These are phyloP conservation scores for Patella caerulea DNA, from an alignment of 2,888 invertebrate genomes.

Conservation along the genomic window DNA sequence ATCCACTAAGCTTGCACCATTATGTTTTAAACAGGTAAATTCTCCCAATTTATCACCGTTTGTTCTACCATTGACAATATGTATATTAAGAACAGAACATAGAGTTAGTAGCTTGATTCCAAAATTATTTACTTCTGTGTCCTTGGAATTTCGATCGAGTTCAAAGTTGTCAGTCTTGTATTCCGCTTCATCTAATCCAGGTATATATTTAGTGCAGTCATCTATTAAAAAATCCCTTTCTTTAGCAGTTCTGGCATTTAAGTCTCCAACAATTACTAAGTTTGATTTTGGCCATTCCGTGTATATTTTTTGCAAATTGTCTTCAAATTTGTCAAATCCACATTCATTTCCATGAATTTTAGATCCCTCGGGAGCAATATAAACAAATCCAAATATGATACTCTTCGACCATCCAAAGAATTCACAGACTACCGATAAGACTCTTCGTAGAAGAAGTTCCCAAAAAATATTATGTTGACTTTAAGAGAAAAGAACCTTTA, in stretches of 20 bases:
- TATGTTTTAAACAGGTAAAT: not conserved
- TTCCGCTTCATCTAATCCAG: not conserved
- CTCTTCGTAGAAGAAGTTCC: too few species aligned
- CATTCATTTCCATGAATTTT: too few species aligned
- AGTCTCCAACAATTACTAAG: not conserved
- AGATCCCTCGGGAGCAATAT: too few species aligned
- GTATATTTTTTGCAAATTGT: too few species aligned
- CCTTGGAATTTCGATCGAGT: not conserved
- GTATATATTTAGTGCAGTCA: not conserved
- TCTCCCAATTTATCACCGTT: not conserved
- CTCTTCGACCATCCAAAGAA: too few species aligned
- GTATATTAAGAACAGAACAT: not conserved
- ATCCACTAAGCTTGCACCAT: not conserved
- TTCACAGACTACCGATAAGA: too few species aligned
- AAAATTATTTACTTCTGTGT: not conserved
- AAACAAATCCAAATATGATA: too few species aligned
- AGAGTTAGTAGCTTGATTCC: not conserved
- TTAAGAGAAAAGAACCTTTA: too few species aligned
- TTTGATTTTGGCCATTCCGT: too few species aligned
- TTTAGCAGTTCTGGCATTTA: not conserved
- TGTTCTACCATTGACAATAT: not conserved
- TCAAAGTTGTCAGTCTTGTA: not conserved
- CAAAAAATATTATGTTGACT: too few species aligned
- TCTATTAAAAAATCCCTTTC: not conserved
- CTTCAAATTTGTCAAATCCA: too few species aligned